Base-by-base conservation (phyloP, 2,113 vertebrate species). In the Origma solitaria region DNA sequence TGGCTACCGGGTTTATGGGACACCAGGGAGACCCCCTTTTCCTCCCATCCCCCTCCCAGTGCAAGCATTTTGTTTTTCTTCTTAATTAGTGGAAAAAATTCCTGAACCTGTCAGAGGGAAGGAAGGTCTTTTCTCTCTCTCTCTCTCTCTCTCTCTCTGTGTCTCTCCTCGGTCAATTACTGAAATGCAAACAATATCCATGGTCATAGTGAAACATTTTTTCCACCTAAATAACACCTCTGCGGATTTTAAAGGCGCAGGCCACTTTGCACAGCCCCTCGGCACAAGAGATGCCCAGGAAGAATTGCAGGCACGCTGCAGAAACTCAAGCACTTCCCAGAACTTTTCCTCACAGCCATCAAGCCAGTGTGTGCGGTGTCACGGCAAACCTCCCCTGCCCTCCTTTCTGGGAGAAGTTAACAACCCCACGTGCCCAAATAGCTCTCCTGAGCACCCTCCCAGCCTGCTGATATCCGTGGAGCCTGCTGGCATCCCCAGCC, bases 71-170 rank as follows among this genome's bases (percentile, higher is more conserved):
- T 92, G 92, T 94, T 97, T 96, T 97, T 97, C 73, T 97, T 97
- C 97, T 97, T 96, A 95, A 97, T 98, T 97, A 97, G 92, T 8
- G 90, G 95, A 96, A 97, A 97, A 97, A 97, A 97, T 88, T 96
- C 97, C 95, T 92, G 75, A 96, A 97, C 96, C 93, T 82, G 97
- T 97, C 88, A 87, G 30, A 66, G 94, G 96, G 91, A 97, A 98
- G 97, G 93, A 95, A 82, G 92, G 85, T 71, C 86, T 91, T 81
- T 58, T 87, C 47, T 78, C 70, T 82, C 80, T 87, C 72, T 71
- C 62, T 82, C 80, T 87, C 72, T 71, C 62, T 76, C 71, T 85
- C 49, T 86, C 20, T 85, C 61, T 73, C 2, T 75, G 12, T 78
- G 30, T 80, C 47, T 30, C 60, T 69, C 42, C 60, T 85, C 47